A percentile compares a stretch with the other conserved stretches of the same genome.
Conservation (phyloP, 2,888 invertebrate species). For the Acleris cristana region DNA sequence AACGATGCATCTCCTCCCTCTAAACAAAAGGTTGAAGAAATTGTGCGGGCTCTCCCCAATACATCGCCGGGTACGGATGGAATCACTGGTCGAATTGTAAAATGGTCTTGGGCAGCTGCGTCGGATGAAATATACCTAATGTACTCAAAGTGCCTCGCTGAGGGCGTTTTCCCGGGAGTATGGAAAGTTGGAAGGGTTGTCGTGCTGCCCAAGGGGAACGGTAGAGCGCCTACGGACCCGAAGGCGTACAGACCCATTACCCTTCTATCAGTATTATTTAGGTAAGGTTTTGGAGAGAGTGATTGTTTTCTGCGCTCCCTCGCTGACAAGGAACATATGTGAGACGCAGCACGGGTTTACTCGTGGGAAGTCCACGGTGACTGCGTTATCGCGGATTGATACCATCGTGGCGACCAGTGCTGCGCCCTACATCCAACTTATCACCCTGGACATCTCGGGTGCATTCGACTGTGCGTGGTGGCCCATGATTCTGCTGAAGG, state of each 20-base stretch:
- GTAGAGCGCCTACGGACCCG: slow-evolving; percentile 15
- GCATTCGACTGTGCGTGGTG: slow-evolving; percentile 54
- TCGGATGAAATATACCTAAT: slow-evolving; percentile 34
- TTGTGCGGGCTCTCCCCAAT: slow-evolving; percentile 37
- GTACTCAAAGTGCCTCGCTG: slow-evolving; percentile 38
- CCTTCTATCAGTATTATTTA: slow-evolving; percentile 45
- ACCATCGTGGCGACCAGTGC: not conserved
- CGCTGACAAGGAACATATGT: slow-evolving; percentile 29
- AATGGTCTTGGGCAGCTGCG: slow-evolving; percentile 39
- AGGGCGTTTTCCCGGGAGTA: slow-evolving; percentile 33
- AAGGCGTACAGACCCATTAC: slow-evolving; percentile 24
- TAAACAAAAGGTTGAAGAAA: not conserved
- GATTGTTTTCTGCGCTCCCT: slow-evolving; percentile 40
- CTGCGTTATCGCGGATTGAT: not conserved
- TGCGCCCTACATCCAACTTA: not conserved
- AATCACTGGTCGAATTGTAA: slow-evolving; percentile 41
- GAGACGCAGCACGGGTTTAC: slow-evolving; percentile 50
- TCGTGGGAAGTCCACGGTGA: slow-evolving; percentile 42
- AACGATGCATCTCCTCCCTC: not conserved
- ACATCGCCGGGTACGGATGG: slow-evolving; percentile 51
- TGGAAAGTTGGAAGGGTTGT: slow-evolving; percentile 36
- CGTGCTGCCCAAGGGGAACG: slow-evolving; percentile 37
- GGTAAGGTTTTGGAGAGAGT: slow-evolving; percentile 50
- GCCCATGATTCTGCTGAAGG: slow-evolving; percentile 50
- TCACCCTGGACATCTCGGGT: slow-evolving; percentile 48